Base-by-base conservation (phyloP, 2,113 vertebrate genomes). In the Rhinolophus ferrumequinum region DNA sequence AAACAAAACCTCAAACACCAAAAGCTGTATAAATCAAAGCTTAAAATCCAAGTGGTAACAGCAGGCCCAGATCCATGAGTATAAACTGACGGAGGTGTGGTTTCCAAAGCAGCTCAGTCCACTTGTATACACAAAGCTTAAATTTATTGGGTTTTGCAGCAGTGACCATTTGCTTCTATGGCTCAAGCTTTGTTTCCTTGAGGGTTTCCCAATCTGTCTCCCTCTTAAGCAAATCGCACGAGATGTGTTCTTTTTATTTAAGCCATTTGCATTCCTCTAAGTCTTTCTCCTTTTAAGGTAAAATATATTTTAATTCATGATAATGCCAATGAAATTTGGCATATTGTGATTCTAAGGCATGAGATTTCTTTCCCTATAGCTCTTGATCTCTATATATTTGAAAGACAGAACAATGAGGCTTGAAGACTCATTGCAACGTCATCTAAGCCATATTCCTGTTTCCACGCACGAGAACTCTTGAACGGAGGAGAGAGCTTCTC, bases 11-110 rank as follows among this genome's bases (percentile, higher is more conserved):
- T 97, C 77, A 95, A 83, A 86, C 38, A 91, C 38, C 64, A 66
- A 89, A 97, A 84, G 35, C 47, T 96, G 10, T 22, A 93, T 89
- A 96, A 96, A 96, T 97, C 96, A 95, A 76, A 96, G 64, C 56
- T 96, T 94, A 96, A 64, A 86, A 70, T 95, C 93, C 90, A 41
- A 84, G 28, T 75, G 22, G 60, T 64, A 95, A 93, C 91, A 93
- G 86, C 66, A 87, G 87, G 76, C 80, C n/a, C 35, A 84, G 76
- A 69, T 96, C 81, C n/a, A 62, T 67, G 52, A 95, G 86, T 90
- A 83, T 92, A 96, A 93, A 96, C 80, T 93, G 52, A 87, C 14
- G 5, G 79, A 97, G 81, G 87, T 94, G 67, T 85, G 70, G 70
- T 87, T 97, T 94, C 93, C 89, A 94, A 84, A 93, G 89, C 64